Conservation (phyloP, 2,888 invertebrate genomes). For the Agonopterix heracliana region DNA sequence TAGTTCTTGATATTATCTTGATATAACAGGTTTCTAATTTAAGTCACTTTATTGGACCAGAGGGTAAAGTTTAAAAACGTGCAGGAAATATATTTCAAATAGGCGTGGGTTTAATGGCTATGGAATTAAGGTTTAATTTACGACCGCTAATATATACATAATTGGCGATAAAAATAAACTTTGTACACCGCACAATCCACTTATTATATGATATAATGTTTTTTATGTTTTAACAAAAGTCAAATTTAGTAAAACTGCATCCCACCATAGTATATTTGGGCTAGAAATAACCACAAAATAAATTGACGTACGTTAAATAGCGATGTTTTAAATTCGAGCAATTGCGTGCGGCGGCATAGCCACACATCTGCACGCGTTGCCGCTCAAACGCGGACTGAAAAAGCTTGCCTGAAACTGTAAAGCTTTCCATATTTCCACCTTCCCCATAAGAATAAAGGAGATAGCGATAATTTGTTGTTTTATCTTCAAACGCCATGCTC, state of each 20-base stretch:
- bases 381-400: conserved; percentile 68
- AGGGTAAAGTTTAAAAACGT: conserved; percentile 29
- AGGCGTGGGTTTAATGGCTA: conserved; percentile 21
- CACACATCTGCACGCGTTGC: conserved; percentile 50
- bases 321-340: conserved; percentile 33
- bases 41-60: conserved; percentile 68
- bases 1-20: conserved; percentile 30
- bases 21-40: conserved; percentile 41
- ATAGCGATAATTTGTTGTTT: conserved; percentile 21
- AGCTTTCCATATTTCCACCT: conserved; percentile 40
- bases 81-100: conserved; percentile 16
- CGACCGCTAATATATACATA: conserved; percentile 22
- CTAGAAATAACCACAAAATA: too few species aligned
- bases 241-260: too few species aligned
- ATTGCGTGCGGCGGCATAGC: conserved; percentile 24
- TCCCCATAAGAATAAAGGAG: conserved; percentile 37
- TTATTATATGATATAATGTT: too few species aligned
- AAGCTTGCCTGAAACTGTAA: conserved; percentile 34
- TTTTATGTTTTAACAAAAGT: too few species aligned
- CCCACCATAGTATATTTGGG: too few species aligned
- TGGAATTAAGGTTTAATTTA: conserved; percentile 17
- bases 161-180: conserved; percentile 46
- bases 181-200: conserved; percentile 11
- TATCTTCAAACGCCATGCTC: conserved; percentile 25
- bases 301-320: conserved; percentile 9